phyloP scores from a whole-genome alignment of 1,140 invertebrate genomes.

The Solen grandis region DNA sequence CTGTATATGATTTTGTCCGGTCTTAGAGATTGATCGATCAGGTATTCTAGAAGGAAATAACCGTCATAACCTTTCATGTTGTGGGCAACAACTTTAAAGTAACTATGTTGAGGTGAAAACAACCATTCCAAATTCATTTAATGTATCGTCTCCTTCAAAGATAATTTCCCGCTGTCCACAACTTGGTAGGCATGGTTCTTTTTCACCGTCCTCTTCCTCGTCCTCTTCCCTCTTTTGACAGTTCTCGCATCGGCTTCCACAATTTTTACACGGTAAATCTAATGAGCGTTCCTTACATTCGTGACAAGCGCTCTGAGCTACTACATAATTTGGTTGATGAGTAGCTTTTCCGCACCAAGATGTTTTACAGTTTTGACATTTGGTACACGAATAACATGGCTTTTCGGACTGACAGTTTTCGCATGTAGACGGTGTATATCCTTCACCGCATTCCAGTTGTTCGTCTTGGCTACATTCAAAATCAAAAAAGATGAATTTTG shows the following conservation, averaged over 20 bases:
- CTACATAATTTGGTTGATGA: constrained; percentile 45
- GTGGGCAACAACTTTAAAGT: no score
- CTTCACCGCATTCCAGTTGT: background rate
- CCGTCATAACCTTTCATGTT: no score
- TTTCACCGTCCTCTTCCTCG: background rate
- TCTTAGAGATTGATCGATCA: no score
- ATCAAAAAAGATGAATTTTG: background rate
- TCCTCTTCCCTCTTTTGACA: constrained; percentile 3
- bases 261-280: background rate
- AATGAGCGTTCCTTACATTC: background rate
- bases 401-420: background rate
- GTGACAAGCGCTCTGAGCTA: constrained; percentile 27
- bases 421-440: constrained; percentile 26
- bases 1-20: no score
- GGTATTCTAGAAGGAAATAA: no score
- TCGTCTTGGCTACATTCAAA: constrained; percentile 32
- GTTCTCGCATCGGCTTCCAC: constrained; percentile 24
- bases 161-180: constrained; percentile 31
- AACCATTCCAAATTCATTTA: constrained; percentile 34
- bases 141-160: constrained; percentile 13
- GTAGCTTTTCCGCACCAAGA: constrained; percentile 20
- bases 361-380: no score
- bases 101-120: constrained; percentile 16
- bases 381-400: background rate
- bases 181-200: background rate